Evolutionary conservation across 1,140 invertebrate species (phyloP).

Genomic region (Lepidurus apus): DNA sequence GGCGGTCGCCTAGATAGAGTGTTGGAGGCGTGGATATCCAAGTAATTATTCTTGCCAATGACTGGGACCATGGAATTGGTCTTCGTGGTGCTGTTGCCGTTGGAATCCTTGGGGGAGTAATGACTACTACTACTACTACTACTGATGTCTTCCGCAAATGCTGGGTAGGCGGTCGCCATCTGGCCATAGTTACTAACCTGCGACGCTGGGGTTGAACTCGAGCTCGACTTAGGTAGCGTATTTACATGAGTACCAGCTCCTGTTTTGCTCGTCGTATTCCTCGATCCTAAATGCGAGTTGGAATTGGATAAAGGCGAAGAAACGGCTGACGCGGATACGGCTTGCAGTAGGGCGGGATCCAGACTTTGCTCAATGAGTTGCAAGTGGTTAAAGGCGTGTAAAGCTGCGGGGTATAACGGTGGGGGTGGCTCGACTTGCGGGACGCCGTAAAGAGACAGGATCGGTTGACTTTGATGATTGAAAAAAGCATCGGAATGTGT

Average conservation of each 20-base stretch:
- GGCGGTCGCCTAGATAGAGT: constrained; percentile 41
- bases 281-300: background rate
- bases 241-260: background rate
- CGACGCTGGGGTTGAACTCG: constrained; percentile 1
- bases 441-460: constrained; percentile 37
- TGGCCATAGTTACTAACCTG: constrained; percentile 5
- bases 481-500: constrained; percentile 13
- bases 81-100: background rate
- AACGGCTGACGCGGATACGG: background rate
- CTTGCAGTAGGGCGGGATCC: constrained; percentile 25
- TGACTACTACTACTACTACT: constrained; percentile 29
- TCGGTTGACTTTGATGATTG: background rate
- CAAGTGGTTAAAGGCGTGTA: constrained; percentile 23
- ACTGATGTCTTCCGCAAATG: constrained; percentile 30
- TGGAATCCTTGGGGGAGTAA: background rate
- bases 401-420: constrained; percentile 27
- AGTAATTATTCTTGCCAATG: constrained; percentile 60
- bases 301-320: background rate
- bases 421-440: constrained; percentile 31
- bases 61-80: constrained; percentile 43
- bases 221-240: background rate
- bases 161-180: constrained; percentile 26
- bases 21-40: constrained; percentile 57
- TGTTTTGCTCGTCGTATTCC: constrained; percentile 10
- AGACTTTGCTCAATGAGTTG: constrained; percentile 31